These are phyloP conservation scores for Diplolepis rosae DNA, from an alignment of 2,888 invertebrate genomes.

Conservation along the genomic window DNA sequence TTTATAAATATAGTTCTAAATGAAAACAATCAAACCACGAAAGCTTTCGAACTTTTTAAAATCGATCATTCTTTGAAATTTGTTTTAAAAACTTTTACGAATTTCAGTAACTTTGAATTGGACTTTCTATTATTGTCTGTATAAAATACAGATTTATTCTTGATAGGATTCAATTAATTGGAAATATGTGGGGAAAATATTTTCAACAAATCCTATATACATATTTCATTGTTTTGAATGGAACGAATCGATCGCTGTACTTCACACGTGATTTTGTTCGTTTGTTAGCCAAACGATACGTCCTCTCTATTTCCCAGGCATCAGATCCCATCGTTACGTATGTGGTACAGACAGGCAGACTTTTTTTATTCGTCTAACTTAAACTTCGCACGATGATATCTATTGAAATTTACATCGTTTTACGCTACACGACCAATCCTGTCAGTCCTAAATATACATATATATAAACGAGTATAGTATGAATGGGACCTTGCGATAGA, in stretches of 20 bases:
- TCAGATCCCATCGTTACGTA: slow-evolving; percentile 43
- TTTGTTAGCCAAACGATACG: slow-evolving; percentile 28
- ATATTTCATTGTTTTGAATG: background rate
- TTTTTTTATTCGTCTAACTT: slow-evolving; percentile 44
- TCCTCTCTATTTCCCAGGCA: slow-evolving; percentile 44
- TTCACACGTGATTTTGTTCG: slow-evolving; percentile 24
- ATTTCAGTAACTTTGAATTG: background rate
- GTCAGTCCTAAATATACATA: slow-evolving; percentile 1
- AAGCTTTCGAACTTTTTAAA: too few species aligned
- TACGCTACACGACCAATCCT: slow-evolving; percentile 47
- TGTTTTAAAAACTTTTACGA: too few species aligned
- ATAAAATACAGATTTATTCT: too few species aligned
- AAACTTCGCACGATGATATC: slow-evolving; percentile 51
- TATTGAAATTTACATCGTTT: slow-evolving; percentile 51
- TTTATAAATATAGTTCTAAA: too few species aligned
- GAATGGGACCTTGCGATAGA: too few species aligned
- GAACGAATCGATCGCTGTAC: slow-evolving; percentile 10
- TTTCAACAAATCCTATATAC: background rate
- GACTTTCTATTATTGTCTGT: too few species aligned
- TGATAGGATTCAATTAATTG: too few species aligned
- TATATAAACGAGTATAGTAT: background rate
- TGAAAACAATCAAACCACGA: too few species aligned
- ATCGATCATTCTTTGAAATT: too few species aligned
- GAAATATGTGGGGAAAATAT: background rate
- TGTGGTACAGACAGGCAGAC: slow-evolving; percentile 29